Conservation (phyloP, 2,113 vertebrate genomes). For the Myanophis thanlyinensis region DNA sequence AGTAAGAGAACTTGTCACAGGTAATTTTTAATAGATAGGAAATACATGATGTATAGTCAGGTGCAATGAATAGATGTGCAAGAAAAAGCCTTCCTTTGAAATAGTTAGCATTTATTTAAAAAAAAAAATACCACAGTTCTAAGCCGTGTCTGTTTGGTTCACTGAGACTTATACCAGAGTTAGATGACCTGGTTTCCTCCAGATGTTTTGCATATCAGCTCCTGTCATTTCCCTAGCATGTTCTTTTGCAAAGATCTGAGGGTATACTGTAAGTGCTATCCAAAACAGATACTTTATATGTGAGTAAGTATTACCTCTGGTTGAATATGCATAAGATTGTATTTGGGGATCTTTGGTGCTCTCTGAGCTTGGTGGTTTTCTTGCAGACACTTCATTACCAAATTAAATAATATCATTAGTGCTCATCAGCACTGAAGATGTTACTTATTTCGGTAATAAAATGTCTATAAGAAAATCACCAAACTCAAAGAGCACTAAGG, state of each 20-base stretch:
- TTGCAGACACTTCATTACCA: not conserved
- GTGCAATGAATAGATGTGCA: not conserved
- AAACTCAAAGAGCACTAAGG: not conserved
- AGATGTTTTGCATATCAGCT: not conserved
- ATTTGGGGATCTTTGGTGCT: not conserved
- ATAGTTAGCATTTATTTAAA: not conserved
- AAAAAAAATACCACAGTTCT: not conserved
- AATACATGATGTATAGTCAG: not conserved
- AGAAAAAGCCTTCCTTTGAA: not conserved
- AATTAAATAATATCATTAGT: not conserved
- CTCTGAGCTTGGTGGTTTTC: not conserved
- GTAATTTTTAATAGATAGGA: slow-evolving; percentile 61
- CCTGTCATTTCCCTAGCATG: not conserved
- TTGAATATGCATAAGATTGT: not conserved
- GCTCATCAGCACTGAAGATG: not conserved
- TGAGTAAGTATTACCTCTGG: not conserved
- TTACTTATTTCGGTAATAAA: not conserved
- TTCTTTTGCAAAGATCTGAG: not conserved
- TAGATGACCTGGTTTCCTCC: not conserved
- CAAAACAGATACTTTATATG: not conserved
- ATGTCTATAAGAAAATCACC: not conserved
- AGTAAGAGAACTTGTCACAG: slow-evolving; percentile 93
- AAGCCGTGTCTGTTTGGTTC: not conserved
- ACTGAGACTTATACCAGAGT: not conserved
- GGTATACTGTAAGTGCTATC: not conserved